Evolutionary conservation across 2,797 vertebrate species (phyloP).

Genomic region (Dipus sagitta): DNA sequence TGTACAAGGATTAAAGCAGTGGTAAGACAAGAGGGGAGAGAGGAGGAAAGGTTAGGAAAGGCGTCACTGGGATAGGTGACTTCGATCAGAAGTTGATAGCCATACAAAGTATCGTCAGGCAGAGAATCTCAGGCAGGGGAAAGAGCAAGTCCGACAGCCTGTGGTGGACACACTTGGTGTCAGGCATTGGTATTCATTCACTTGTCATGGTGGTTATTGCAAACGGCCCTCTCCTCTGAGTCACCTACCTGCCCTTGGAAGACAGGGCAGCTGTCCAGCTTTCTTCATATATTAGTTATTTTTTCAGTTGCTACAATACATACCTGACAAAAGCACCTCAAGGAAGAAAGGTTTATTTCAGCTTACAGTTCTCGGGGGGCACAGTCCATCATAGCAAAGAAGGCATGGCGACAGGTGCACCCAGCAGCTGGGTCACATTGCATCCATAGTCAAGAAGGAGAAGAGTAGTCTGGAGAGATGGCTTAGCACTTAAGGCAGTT

Average conservation of each 20-base stretch:
- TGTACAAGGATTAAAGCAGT: background rate
- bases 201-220: background rate
- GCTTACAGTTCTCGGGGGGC: too few relatives aligned
- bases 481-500: too few relatives aligned
- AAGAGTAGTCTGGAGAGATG: too few relatives aligned
- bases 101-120: background rate
- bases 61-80: background rate
- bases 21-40: background rate
- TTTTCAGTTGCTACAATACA: too few relatives aligned
- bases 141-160: background rate
- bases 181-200: accelerated
- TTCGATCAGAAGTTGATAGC: background rate
- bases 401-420: too few relatives aligned
- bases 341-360: too few relatives aligned
- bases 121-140: background rate
- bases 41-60: background rate
- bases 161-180: accelerated
- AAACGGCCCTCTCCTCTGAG: background rate
- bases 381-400: too few relatives aligned
- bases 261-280: background rate
- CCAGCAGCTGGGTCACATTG: too few relatives aligned
- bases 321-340: too few relatives aligned
- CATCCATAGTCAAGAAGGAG: too few relatives aligned
- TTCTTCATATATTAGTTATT: too few relatives aligned
- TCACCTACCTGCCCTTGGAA: background rate